Base-by-base conservation (phyloP, 2,888 invertebrate genomes). In the Exephanes ischioxanthus region DNA sequence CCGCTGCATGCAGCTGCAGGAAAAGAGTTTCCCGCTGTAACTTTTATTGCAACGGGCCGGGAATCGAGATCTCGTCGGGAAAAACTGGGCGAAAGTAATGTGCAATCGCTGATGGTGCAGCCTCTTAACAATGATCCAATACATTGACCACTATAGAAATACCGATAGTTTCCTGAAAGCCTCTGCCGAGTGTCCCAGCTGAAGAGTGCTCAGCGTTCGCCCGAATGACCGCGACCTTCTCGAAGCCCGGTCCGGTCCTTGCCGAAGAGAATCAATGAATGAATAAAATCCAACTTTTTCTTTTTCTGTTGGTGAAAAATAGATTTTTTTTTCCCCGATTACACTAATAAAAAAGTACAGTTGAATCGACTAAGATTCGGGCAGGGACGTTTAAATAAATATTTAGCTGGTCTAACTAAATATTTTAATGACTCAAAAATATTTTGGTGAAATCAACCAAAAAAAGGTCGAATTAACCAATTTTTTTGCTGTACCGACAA, bases 41-140 rank as follows among this genome's bases (percentile, higher is more conserved):
- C 58, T 63, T 61, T 70, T 61, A 63, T 81, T 51, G 61, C 76
- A 76, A 68, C 75, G 51, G 45, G 14, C 75, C 48, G 70, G 51
- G 48, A 68, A 48, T 48, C 45, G 45, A 58, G 55, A 9, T 58
- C 58, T 76, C 68, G n/a, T 48, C 22, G 16, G 33, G 66, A 51
- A 33, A 19, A 76, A 66, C 75, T 76, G n/a, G 48, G 61, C 19
- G 66, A 66, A 76, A 66, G 37, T 66, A 37, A 26, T 26, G 14
- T 26, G n/a, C 58, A 45, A 63, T 41, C 73, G 48, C 45, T 16
- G 61, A 45, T 30, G 73, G 30, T n/a, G 26, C 70, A 30, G 30
- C 30, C 48, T n/a, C 30, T 22, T 70, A 63, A 33, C 71, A 45
- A 41, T 61, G 48, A 61, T 73, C 26, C 45, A 26, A 41, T 45